Evolutionary conservation across 1,140 invertebrate genomes (phyloP), one percentile per base, ranked within the genome.

Genomic region (Eurosta solidaginis): DNA sequence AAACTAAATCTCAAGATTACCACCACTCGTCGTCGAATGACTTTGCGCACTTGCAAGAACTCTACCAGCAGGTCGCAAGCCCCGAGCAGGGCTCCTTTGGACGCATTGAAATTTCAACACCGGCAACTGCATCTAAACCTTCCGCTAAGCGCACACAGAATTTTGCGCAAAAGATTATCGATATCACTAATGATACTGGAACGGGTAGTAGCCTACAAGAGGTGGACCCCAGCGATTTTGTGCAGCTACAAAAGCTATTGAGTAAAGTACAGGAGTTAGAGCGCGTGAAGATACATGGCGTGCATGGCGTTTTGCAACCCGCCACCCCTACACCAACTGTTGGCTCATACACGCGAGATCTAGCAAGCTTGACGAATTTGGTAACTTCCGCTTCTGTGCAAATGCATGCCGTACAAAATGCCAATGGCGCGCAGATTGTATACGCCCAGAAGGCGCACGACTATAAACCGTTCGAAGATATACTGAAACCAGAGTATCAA

Each of bases 221-320:
- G 7, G 85, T 86, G 6, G 83, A 83, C 25, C 85, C 85, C 0
- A 85, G 85, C 36, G 85, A 86, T 54, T 86, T 86, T 47, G 83
- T 86, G 40, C 85, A 87, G 76, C 59, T 87, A 47, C 85, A 86
- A 73, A 87, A 87, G 81, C 59, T 87, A 52, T 77, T 87, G 1
- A 85, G 83, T 77, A 87, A 87, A 63, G 85, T 87, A 40, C 84
- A 87, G 79, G 85, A 87, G 50, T 78, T 87, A 45, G 88, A 89
- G 78, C 83, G 87, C 1, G 85, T 86, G 0, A 82, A 86, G 74
- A 79, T 86, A 5, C 81, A 79, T 45, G 59, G 59, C 80, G 54
- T 59, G 12, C 33, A 74, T 25, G 44, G 47, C 4, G 42, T 63
- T 10, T 20, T 50, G 42, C 25, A 68, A 40, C 59, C 59, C n/a